Base-by-base conservation (phyloP, 2,888 invertebrate species). In the Polylopha cassiicola region DNA sequence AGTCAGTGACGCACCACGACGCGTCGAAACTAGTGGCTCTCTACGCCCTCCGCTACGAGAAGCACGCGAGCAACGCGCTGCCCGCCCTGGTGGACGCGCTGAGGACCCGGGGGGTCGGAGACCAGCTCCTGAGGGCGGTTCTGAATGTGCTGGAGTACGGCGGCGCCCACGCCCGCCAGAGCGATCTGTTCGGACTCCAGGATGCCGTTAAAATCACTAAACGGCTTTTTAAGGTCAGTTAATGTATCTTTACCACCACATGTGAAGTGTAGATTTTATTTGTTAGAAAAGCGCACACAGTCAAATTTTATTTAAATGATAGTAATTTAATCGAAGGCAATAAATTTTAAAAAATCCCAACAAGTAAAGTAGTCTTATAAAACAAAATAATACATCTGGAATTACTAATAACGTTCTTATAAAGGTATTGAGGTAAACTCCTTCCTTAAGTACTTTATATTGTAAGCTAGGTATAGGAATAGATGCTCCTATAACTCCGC, bases 11-110 rank as follows among this genome's bases (percentile, higher is more conserved):
- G 6, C 89, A 93, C 51, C 82, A 90, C 36, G 98, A 99, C 84
- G 93, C 95, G 1, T 88, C 92, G 0, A 91, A 95, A 52, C 86
- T 99, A 37, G 97, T 98, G 0, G 92, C 97, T 74, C 76, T 99
- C 15, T 99, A 99, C 82, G 95, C 95, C 0, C 84, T 99, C 10
- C 91, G 96, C 16, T 99, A 98, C 76, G 97, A 98, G 77, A 92
- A 93, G 51, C 93, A 97, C 73, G 90, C 92, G 33, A 94, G 90
- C 72, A 95, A 95, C 73, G 74, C 74, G 3, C 89, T 95, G 11
- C 87, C 89, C 0, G 89, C 92, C 0, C 88, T 99, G 8, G 75
- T 94, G 39, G 92, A 92, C 26, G 84, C 91, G 26, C 86, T 98
- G 42, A 90, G 90, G 60, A 89, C 87, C 47, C 87, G 92, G 38